Evolutionary conservation across 37 sponge, comb jelly and placozoan species (phyloP), one percentile per base, ranked within the genome.

Genomic region (Halichondria panicea): DNA sequence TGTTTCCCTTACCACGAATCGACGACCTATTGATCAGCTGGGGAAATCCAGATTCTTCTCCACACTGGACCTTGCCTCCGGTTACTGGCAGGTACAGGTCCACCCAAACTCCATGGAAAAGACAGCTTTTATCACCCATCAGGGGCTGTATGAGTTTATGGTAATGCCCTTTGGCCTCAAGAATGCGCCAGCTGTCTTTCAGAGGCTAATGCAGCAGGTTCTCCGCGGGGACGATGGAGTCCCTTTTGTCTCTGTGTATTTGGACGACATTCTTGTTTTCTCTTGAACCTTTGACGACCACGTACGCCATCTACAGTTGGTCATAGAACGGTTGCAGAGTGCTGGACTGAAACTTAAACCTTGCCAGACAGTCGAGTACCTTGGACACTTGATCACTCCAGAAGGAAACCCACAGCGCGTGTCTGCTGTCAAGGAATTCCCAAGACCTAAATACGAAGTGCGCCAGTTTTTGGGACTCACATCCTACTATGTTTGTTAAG

Each of bases 31-130:
- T 12, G 89, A 88, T 56, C 89, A 88, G 63, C 53, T 88, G 28
- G 83, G 83, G 0, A 22, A 62, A 55, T 45, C 83, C 25, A 65
- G 40, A 25, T 77, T 66, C 66, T 82, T 82, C 56, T 50, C 78
- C 27, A 81, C 78, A 0, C 43, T 88, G 25, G 84, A 88, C 71
- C 69, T 88, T 2, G 89, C 89, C 13, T 57, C 84, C 42, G 84
- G 84, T 1, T 88, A 59, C 43, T 83, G 89, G 89, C 89, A 88
- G 66, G 77, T 88, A n/a, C n/a, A n/a, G n/a, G n/a, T n/a, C n/a
- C n/a, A n/a, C n/a, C n/a, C n/a, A n/a, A n/a, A n/a, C n/a, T n/a
- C n/a, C n/a, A n/a, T n/a, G n/a, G n/a, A n/a, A n/a, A n/a, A n/a
- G n/a, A n/a, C n/a, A n/a, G n/a, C n/a, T n/a, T n/a, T n/a, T n/a